Base-by-base conservation (phyloP, 2,888 invertebrate genomes). In the Cephus rjabovi region DNA sequence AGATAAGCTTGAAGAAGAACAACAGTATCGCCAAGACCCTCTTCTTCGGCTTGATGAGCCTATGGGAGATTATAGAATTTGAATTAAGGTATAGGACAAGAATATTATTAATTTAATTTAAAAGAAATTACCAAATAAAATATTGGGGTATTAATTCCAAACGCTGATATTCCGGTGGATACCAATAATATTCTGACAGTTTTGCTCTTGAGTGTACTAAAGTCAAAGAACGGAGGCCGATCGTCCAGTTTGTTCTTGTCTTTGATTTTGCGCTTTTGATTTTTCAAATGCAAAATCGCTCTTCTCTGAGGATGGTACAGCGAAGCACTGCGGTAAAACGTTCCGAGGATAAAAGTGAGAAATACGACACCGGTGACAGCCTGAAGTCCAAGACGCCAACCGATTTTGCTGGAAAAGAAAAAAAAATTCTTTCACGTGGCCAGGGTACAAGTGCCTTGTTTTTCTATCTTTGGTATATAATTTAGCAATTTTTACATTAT, bases 221-320 rank as follows among this genome's bases (percentile, higher is more conserved):
- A 96, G 91, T 98, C 97, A 89, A 97, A 96, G 92, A 97, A 97
- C 0, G 97, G 96, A 70, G 96, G 96, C 81, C 95, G 94, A 86
- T 97, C 97, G 85, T 96, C 96, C 69, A 93, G 89, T 86, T 95
- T 95, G 88, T 95, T 96, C 88, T 95, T 95, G 89, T 96, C 96
- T 90, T 96, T 96, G 93, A 96, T 95, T 92, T 96, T 96, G 82
- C 96, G 93, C 90, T 97, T 96, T 91, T 97, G 97, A 92, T 96
- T 97, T 92, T 97, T 97, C 87, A 97, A 94, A 91, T 97, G 97
- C 71, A 97, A 93, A 86, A 97, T 97, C 79, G 97, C 97, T 80
- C 97, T 93, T 79, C 97, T 92, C 90, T 97, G 96, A 0, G 97
- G 97, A 90, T 97, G 97, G 92, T 97, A 97, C 12, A 97, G 93